A percentile compares a stretch with the other conserved stretches of the same genome.
Conservation (phyloP, 64 coral and sea anemone genomes). For the Pachyseris speciosa region DNA sequence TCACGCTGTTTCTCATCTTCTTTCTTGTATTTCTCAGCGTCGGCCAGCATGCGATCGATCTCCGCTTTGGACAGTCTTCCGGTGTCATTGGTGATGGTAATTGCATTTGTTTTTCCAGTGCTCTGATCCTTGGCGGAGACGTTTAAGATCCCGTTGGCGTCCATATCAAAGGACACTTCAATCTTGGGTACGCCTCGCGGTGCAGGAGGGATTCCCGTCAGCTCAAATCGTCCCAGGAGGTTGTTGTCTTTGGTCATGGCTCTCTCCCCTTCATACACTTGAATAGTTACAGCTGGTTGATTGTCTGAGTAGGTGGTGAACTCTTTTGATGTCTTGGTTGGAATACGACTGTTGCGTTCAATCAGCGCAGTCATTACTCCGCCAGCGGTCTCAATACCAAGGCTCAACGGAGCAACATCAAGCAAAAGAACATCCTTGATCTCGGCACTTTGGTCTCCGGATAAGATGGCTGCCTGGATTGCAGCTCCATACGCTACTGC, state of each 20-base stretch:
- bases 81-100: conserved; percentile 87
- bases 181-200: conserved; percentile 83
- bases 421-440: conserved; percentile 73
- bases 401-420: conserved; percentile 75
- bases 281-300: conserved; percentile 70
- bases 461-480: conserved; percentile 80
- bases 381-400: conserved; percentile 77
- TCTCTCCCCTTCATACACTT: conserved; percentile 88
- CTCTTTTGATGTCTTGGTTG: conserved; percentile 50
- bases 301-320: conserved; percentile 86
- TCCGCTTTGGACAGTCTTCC: conserved; percentile 77
- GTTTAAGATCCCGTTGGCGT: conserved; percentile 86
- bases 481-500: conserved; percentile 88
- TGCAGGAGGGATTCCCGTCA: conserved; percentile 77
- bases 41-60: conserved; percentile 78
- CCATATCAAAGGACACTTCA: conserved; percentile 79
- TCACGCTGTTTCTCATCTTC: no score
- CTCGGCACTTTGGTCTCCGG: conserved; percentile 68
- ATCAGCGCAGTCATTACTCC: conserved; percentile 79
- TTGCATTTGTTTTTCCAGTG: conserved; percentile 64
- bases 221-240: conserved; percentile 68
- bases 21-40: conserved; percentile 79
- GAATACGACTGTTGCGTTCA: conserved; percentile 77
- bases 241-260: conserved; percentile 75
- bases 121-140: conserved; percentile 82